Evolutionary conservation across 1,140 invertebrate species (phyloP), one percentile per base, ranked within the genome.

Genomic region (Plodia interpunctella): DNA sequence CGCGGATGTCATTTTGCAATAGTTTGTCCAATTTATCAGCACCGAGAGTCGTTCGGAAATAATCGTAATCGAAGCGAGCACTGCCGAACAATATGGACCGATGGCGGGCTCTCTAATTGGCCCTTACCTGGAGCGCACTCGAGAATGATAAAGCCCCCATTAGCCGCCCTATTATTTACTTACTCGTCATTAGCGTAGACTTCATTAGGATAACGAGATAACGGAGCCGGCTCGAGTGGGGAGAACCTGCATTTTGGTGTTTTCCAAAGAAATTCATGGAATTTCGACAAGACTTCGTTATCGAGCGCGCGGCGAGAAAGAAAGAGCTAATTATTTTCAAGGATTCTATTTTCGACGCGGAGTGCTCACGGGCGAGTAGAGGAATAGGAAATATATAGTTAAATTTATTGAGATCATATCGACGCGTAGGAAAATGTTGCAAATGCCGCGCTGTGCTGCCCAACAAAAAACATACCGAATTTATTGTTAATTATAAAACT

Each of bases 151-250:
- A 89, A 87, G 87, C 83, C 83, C 80, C 84, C 83, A 89, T 89
- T 89, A 89, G 87, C 83, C 82, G 82, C 82, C 87, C 84, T 88
- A 88, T 87, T 89, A 89, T 89, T 89, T 89, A 89, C 87, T 84
- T 89, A 89, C 87, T 89, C 87, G 82, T 87, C 84, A 89, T 89
- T 89, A 89, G 83, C 83, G 84, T 89, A 87, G 84, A 87, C 84
- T 89, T 89, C 84, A 89, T 89, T 89, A 89, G 87, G 87, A 84
- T 87, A 89, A 89, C 87, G 84, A 89, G 87, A 89, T 89, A 89
- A 89, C 87, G 80, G 83, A 84, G 80, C 80, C 63, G 72, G 28
- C 76, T 84, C 73, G 77, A 83, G 81, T 78, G 62, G 69, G 68
- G 70, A 69, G 59, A 61, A 8, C 70, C 62, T 66, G 61, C 64